Conservation (phyloP, 2,113 vertebrate species). For the Sialia sialis region DNA sequence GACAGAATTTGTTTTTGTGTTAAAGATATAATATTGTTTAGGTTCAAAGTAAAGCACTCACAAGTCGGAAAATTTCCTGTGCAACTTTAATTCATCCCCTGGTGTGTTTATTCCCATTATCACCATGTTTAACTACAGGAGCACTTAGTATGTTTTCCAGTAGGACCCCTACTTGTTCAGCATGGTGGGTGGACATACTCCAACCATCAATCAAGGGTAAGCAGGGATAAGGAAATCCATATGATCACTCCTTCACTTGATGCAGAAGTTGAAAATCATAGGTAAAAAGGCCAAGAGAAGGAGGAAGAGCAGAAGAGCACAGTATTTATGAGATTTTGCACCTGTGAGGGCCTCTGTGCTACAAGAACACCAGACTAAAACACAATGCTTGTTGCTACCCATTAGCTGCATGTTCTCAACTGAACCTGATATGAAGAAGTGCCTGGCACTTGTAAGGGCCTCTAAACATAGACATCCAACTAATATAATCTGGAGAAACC, state of each 20-base stretch:
- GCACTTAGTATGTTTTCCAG: conserved; percentile 40
- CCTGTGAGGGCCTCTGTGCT: background rate
- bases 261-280: background rate
- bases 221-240: background rate
- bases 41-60: conserved; percentile 37
- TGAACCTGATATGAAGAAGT: background rate
- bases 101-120: conserved; percentile 52
- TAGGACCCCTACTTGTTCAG: background rate
- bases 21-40: conserved; percentile 40
- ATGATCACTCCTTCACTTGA: background rate
- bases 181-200: background rate
- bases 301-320: background rate
- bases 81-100: conserved; percentile 12
- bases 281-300: background rate
- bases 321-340: background rate
- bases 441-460: background rate
- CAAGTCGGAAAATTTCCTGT: conserved; percentile 34
- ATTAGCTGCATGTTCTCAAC: background rate
- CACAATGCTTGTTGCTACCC: fast-evolving
- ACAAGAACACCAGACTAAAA: background rate
- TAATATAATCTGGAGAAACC: background rate
- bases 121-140: conserved; percentile 26
- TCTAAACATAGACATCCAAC: background rate
- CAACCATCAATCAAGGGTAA: conserved; percentile 16
- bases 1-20: conserved; percentile 14